Evolutionary conservation across 2,113 vertebrate species (phyloP), one percentile per base, ranked within the genome.

Genomic region (Crotalus viridis): DNA sequence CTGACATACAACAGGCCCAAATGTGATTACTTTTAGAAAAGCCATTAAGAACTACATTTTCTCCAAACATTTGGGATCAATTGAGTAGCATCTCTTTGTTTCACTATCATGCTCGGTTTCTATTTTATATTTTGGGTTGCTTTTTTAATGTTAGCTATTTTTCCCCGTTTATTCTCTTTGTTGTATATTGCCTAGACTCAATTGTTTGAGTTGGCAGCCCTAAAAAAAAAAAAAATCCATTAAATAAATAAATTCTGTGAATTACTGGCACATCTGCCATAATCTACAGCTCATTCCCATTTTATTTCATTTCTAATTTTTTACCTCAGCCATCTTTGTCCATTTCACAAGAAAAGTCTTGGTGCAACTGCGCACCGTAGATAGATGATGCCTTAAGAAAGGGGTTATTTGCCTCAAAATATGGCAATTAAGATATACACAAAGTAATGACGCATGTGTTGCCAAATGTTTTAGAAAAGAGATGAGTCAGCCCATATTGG

Each of bases 401-500:
- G 4, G 28, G 64, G 64, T 69, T 69, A 69, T 69, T 69, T 64
- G 28, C 61, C 3, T 39, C 2, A 92, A 81, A 86, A 91, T 33
- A 39, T 28, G 22, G 54, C 12, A 28, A 56, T 19, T 86, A 57
- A 59, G n/a, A 33, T 52, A 2, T 33, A 39, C 17, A 17, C 17
- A 43, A 43, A 39, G n/a, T 39, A 39, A 43, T 43, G 74, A 81
- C 39, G 74, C 74, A 43, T 4, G 17, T 17, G 74, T 43, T 81
- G 74, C 74, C 19, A 8, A 1, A 52, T 15, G 24, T 26, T 81
- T 33, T 4, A n/a, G 52, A 13, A 56, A 28, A 91, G 33, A 19
- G 9, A 21, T 0, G 0, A 9, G 17, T 43, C 2, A 8, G 17
- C 33, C 9, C 6, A 1, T 56, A 54, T 17, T 15, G 28, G 26